A percentile compares a stretch with the other conserved stretches of the same genome.
These are phyloP conservation scores for Uloborus diversus DNA, from an alignment of 1,140 invertebrate genomes.

Conservation along the genomic window DNA sequence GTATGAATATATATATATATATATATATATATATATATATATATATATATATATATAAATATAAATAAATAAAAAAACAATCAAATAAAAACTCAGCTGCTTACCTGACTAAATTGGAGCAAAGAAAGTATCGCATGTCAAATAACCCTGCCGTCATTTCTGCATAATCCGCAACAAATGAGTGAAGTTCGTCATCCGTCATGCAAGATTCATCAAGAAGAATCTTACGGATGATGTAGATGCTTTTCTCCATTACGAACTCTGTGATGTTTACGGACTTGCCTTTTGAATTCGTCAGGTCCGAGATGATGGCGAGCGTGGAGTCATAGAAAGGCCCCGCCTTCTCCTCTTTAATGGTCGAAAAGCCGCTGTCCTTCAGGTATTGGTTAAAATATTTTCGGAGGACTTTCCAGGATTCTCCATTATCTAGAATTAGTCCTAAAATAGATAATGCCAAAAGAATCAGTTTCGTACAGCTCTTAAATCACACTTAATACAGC, in stretches of 20 bases:
- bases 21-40: too few species aligned
- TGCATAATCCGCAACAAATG: background rate
- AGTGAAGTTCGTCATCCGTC: background rate
- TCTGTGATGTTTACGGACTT: background rate
- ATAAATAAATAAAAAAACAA: too few species aligned
- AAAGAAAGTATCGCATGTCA: too few species aligned
- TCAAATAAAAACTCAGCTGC: too few species aligned
- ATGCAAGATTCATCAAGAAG: background rate
- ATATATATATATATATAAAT: too few species aligned
- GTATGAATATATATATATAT: too few species aligned
- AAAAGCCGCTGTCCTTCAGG: background rate
- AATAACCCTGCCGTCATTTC: too few species aligned
- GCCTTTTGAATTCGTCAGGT: background rate
- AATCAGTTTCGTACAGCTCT: too few species aligned
- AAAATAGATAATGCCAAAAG: background rate
- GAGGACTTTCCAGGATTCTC: background rate
- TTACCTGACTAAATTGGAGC: too few species aligned
- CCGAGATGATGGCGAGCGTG: background rate
- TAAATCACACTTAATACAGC: too few species aligned
- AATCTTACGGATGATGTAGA: background rate
- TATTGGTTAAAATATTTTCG: background rate
- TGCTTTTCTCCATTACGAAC: background rate
- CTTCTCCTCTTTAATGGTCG: background rate
- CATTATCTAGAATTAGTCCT: background rate
- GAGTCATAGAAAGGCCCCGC: background rate